Evolutionary conservation across 2,797 vertebrate species (phyloP), one percentile per base, ranked within the genome.

Genomic region (Manis javanica): DNA sequence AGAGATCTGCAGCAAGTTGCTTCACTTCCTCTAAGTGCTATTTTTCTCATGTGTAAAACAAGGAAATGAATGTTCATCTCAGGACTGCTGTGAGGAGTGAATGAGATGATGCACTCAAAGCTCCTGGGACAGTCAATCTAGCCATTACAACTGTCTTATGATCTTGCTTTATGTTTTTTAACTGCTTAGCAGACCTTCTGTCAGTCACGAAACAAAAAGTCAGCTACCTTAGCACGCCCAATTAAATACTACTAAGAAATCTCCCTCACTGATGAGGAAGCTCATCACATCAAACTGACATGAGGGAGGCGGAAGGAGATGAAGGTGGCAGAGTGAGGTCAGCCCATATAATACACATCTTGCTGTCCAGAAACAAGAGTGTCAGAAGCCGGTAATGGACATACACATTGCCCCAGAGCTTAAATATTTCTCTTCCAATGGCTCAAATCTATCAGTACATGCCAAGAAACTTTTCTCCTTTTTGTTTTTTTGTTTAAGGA

Each of bases 181-280:
- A 57, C 37, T 91, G 69, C 29, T 96, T 93, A 86, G 51, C 51
- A 69, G 64, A 90, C 31, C 19, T 91, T 34, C 26, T 64, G 16
- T 71, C 91, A 95, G 84, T 69, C 71, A 84, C 21, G 14, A 95
- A 88, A 82, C 23, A 86, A 86, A 96, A 90, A 87, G 55, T 64
- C 90, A 82, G 29, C 53, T 39, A 49, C 24, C 23, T 59, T 71
- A n/a, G 13, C 26, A 42, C 75, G 55, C 53, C 68, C 79, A 66
- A 21, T 51, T 91, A 77, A 49, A 82, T 7, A 90, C 61, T 68
- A 26, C 8, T 82, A 53, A 90, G 63, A 55, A 87, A 63, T 66
- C 34, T 13, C 55, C 29, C 34, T 91, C 83, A 55, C 24, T 59
- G 59, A 29, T 34, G 8, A 95, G 55, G 63, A 78, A 64, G 15